Percentiles rank a stretch among this genome's conserved stretches.
Evolutionary conservation across 2,113 vertebrate genomes (phyloP).

Genomic region (Electrona antarctica): DNA sequence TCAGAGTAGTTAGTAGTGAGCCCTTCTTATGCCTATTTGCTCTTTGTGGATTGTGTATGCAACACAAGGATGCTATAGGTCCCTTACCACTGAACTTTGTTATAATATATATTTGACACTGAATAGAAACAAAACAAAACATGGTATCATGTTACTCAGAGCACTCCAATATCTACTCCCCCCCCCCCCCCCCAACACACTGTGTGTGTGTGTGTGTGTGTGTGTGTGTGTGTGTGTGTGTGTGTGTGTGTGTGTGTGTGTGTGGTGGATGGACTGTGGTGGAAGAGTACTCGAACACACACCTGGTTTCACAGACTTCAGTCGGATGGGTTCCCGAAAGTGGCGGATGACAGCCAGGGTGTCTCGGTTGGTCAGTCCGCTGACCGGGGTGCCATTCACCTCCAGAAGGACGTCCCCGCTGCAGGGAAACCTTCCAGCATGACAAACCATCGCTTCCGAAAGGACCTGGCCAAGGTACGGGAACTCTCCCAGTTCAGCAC

Average conservation of each 20-base stretch:
- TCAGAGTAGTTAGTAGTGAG: background rate
- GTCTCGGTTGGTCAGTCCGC: conserved; percentile 93
- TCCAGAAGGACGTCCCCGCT: conserved; percentile 92
- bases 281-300: conserved; percentile 43
- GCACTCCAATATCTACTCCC: conserved; percentile 19
- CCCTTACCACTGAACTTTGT: too few species aligned
- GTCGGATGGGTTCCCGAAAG: conserved; percentile 91
- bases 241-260: background rate
- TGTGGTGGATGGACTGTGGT: conserved; percentile 4
- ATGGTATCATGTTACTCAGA: too few species aligned
- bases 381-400: conserved; percentile 95
- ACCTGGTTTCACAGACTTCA: conserved; percentile 95
- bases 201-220: background rate
- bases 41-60: too few species aligned
- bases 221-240: background rate
- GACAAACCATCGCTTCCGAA: conserved; percentile 81
- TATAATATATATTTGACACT: too few species aligned
- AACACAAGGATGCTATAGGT: background rate
- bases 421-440: conserved; percentile 83
- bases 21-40: background rate
- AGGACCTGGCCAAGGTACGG: conserved; percentile 86
- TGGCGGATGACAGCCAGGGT: conserved; percentile 92
- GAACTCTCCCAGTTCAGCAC: conserved; percentile 93
- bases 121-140: too few species aligned
- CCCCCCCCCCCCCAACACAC: conserved; percentile 4